Base-by-base conservation (phyloP, 2,797 vertebrate genomes). In the Sebastes trivittatus region DNA sequence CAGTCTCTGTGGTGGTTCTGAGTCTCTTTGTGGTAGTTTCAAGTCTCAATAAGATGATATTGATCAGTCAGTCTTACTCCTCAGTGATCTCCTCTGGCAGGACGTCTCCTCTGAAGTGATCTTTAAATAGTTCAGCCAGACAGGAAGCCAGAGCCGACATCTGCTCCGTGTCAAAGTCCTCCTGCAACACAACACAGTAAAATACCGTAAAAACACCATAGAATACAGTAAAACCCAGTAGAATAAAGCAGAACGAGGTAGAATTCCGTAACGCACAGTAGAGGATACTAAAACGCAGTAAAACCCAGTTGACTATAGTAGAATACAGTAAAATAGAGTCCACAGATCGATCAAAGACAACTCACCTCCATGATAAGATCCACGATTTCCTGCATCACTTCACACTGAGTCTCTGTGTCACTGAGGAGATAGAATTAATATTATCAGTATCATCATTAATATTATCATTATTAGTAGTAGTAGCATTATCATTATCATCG, bases 371-470 rank as follows among this genome's bases (percentile, higher is more conserved):
- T 92, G 68, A 99, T 98, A 77, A 98, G 97, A 90, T 99, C 98
- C 93, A 99, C 98, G 0, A 99, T 97, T 65, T 99, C 98, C 96
- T 99, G 98, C 98, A 99, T 99, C 83, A 98, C 96, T 87, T 99
- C 98, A 91, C 98, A 99, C 85, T 98, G 98, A 9, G 95, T 95
- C 93, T 99, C 98, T 0, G 97, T 97, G 84, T 99, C 98, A 54
- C 98, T 99, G 95, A 2, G 62, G 72, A 90, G 25, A 72, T 2
- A 38, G 36, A 42, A 63, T 22, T 36, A 11, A n/a, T 52, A 52
- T 20, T n/a, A 52, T 16, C 7, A 46, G 18, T 4, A 18, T 52
- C 20, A 52, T 20, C 4, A 46, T 6, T 25, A 6, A 1, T 49
- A 66, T 42, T 1, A 58, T 46, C 7, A 46, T 2, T 1, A 36